Percentiles rank a stretch among this genome's conserved stretches.
Conservation (phyloP, 2,797 vertebrate species). For the Glyptemys insculpta region DNA sequence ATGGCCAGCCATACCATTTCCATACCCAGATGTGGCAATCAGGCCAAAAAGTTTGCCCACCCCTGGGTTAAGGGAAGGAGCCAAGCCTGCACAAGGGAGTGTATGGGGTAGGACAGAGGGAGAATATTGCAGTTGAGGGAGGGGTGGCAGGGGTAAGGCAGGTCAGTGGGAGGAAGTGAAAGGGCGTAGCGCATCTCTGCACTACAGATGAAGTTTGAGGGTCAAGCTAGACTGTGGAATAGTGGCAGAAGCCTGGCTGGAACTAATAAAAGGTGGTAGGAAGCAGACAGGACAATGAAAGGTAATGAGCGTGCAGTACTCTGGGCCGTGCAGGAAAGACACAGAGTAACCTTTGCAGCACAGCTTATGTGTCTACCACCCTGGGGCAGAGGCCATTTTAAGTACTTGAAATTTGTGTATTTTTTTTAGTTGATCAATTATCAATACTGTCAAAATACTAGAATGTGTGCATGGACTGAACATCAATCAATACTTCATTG, state of each 20-base stretch:
- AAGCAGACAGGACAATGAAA: not conserved
- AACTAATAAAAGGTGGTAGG: not conserved
- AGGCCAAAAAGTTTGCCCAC: no score
- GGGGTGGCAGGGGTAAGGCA: slow-evolving; percentile 7
- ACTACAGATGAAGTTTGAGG: not conserved
- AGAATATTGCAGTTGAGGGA: not conserved
- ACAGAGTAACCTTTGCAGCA: not conserved
- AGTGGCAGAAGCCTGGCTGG: not conserved
- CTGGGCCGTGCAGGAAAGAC: not conserved
- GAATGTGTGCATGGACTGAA: not conserved
- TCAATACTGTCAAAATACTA: not conserved
- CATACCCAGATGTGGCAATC: no score
- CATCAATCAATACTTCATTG: not conserved
- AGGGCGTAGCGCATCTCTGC: accelerated
- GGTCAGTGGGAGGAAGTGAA: not conserved
- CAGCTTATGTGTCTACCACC: not conserved
- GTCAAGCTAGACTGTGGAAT: not conserved
- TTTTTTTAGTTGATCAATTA: not conserved
- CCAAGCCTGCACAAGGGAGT: not conserved
- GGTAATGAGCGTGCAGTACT: not conserved
- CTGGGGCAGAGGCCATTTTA: accelerated
- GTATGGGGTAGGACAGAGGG: not conserved
- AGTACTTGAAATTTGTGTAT: not conserved
- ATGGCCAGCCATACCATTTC: no score
- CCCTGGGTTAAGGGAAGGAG: slow-evolving; percentile 12